These are phyloP conservation scores for Lethenteron reissneri DNA, from an alignment of 2,113 vertebrate genomes.

Conservation along the genomic window DNA sequence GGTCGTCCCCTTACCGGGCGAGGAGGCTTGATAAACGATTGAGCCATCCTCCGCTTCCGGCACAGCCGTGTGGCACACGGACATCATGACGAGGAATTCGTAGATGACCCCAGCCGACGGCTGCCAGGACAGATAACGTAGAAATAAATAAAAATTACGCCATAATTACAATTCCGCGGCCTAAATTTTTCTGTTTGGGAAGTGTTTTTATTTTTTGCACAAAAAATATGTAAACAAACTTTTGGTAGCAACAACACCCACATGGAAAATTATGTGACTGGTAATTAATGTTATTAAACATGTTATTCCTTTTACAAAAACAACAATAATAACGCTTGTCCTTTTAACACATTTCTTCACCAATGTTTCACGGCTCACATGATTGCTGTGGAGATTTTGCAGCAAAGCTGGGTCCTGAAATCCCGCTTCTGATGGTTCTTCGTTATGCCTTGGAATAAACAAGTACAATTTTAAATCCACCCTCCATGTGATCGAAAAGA, in stretches of 20 bases:
- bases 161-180: no score
- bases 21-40: constrained; percentile 80
- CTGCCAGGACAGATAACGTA: neutral
- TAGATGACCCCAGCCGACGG: neutral
- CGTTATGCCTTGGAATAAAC: constrained; percentile 37
- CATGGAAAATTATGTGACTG: no score
- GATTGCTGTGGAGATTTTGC: constrained; percentile 87
- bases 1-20: constrained; percentile 44
- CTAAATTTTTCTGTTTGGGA: no score
- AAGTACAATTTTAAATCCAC: neutral
- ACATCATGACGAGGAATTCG: constrained; percentile 99
- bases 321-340: constrained; percentile 1
- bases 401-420: constrained; percentile 68
- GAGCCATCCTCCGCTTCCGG: constrained; percentile 51
- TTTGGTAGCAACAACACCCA: no score
- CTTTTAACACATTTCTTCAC: neutral
- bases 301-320: constrained; percentile 3
- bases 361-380: constrained; percentile 39
- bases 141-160: neutral
- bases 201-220: no score
- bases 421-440: constrained; percentile 44
- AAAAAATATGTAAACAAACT: no score
- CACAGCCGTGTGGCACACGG: constrained; percentile 87
- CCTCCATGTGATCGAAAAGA: neutral
- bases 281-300: neutral